Conservation (phyloP, 1,140 invertebrate genomes). For the Drosophila auraria region DNA sequence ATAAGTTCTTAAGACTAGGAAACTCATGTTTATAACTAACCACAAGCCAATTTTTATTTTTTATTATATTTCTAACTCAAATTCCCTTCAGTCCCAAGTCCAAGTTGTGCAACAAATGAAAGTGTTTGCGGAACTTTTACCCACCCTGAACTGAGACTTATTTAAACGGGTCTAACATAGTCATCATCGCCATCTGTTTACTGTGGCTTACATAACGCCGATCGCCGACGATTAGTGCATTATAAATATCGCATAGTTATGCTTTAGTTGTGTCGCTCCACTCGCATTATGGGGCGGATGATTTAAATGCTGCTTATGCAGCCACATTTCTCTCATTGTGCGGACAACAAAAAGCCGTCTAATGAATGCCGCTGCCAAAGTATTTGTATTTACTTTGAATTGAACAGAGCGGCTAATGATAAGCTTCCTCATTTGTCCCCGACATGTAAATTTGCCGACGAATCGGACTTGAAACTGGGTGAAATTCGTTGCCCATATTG, state of each 20-base stretch:
- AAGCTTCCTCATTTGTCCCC: constrained; percentile 74
- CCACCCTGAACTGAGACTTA: constrained; percentile 35
- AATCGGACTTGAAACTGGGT: constrained; percentile 51
- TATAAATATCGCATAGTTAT: constrained; percentile 55
- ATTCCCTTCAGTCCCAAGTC: neutral
- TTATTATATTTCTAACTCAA: neutral
- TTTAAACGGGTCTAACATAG: constrained; percentile 35
- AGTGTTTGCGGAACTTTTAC: constrained; percentile 73
- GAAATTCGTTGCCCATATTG: constrained; percentile 60
- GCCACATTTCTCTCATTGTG: constrained; percentile 50
- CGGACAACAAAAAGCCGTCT: constrained; percentile 53
- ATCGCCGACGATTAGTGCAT: constrained; percentile 61
- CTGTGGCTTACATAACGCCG: constrained; percentile 36
- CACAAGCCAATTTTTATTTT: neutral
- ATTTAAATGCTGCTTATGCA: constrained; percentile 66
- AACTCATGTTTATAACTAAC: too few relatives aligned
- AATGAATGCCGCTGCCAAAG: constrained; percentile 62
- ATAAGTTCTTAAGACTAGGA: too few relatives aligned
- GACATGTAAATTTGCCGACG: constrained; percentile 57
- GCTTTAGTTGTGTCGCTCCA: constrained; percentile 32
- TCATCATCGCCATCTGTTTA: constrained; percentile 1
- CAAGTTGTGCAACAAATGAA: constrained; percentile 59
- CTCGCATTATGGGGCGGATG: constrained; percentile 51
- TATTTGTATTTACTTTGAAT: constrained; percentile 60
- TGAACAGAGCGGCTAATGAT: constrained; percentile 65